A percentile compares a stretch with the other conserved stretches of the same genome.
These are phyloP conservation scores for Polyommatus icarus DNA, from an alignment of 2,888 invertebrate genomes.

Conservation along the genomic window DNA sequence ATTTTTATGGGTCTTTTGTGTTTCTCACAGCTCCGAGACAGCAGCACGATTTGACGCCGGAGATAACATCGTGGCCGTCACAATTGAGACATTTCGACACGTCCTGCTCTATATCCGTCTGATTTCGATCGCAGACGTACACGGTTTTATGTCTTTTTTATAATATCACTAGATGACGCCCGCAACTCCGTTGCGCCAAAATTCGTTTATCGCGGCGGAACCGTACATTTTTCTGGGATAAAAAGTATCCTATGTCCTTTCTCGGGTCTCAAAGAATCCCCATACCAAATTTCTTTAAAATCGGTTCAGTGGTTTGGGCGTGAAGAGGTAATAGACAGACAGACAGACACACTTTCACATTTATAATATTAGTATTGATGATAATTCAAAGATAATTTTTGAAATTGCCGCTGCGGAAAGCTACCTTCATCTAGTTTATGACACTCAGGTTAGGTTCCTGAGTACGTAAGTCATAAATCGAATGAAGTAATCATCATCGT, in stretches of 20 bases:
- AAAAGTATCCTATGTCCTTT: no score
- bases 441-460: background rate
- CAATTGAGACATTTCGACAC: constrained; percentile 74
- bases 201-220: no score
- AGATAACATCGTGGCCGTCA: constrained; percentile 75
- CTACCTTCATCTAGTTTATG: background rate
- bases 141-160: background rate
- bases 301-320: no score
- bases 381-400: background rate
- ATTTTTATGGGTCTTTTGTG: constrained; percentile 73
- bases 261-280: no score
- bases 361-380: no score
- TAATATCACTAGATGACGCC: no score
- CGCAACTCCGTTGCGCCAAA: no score
- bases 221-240: no score
- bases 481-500: constrained; percentile 41
- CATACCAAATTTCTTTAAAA: no score
- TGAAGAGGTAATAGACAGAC: no score
- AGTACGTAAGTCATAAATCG: background rate
- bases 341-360: no score
- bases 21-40: constrained; percentile 75
- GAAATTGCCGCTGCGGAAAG: background rate
- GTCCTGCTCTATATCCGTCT: constrained; percentile 61
- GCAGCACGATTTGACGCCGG: constrained; percentile 75
- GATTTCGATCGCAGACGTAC: constrained; percentile 40